Conservation (phyloP, 2,797 vertebrate genomes). For the Hippocampus kuda region DNA sequence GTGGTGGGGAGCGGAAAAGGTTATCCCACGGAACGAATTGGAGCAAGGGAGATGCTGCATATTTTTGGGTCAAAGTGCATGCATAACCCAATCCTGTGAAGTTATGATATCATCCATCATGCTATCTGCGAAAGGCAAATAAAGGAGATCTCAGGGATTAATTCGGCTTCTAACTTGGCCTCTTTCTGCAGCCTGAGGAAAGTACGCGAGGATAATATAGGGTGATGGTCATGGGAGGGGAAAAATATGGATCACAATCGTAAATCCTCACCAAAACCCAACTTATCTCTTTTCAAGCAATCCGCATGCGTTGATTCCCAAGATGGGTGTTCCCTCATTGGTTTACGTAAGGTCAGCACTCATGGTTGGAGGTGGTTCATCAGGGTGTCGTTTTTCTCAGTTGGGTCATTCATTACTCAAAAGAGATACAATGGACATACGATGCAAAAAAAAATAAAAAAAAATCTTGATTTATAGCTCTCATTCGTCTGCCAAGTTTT, state of each 20-base stretch:
- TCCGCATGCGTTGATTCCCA: conserved; percentile 36
- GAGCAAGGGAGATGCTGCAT: neutral
- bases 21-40: neutral
- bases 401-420: neutral
- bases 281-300: conserved; percentile 32
- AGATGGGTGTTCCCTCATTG: conserved; percentile 41
- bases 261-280: conserved; percentile 21
- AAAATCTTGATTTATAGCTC: neutral
- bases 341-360: conserved; percentile 30
- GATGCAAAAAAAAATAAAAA: too few species aligned
- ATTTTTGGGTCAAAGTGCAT: neutral
- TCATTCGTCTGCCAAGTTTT: neutral
- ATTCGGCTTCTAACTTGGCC: conserved; percentile 18
- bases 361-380: conserved; percentile 31
- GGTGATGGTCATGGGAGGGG: conserved; percentile 9
- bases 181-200: conserved; percentile 18
- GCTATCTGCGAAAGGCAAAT: conserved; percentile 16
- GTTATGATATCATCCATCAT: conserved; percentile 9
- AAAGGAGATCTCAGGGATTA: conserved; percentile 19
- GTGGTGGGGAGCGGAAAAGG: conserved; percentile 6
- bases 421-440: neutral
- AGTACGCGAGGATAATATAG: conserved; percentile 3
- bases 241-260: conserved; percentile 24
- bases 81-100: neutral
- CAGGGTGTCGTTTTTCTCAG: conserved; percentile 26